Evolutionary conservation across 2,888 invertebrate species (phyloP), one percentile per base, ranked within the genome.

Genomic region (Hypolimnas misippus): DNA sequence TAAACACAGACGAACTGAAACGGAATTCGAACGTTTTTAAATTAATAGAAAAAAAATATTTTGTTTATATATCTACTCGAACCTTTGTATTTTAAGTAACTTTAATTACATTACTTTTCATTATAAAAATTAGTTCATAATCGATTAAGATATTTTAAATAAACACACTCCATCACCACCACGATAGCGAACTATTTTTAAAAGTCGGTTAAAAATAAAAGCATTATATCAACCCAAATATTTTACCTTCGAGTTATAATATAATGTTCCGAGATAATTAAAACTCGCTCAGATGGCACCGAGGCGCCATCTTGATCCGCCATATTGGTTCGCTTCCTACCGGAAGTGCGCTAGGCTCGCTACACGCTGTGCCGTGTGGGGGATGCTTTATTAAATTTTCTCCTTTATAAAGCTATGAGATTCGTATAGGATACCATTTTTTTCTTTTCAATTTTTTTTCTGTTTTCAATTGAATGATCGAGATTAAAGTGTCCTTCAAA

Each of bases 251-350:
- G n/a, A 29, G 25, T 49, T 14, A 14, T 14, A 8, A 49, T 25
- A 25, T 29, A 49, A 49, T 49, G 25, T 49, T 29, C n/a, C 14
- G 14, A 49, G 49, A 49, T 49, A 53, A 60, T 55, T 63, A 60
- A 60, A 53, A 51, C 44, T 14, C 17, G 44, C 51, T 56, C 51
- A 38, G 55, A 21, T 71, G 75, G 74, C 75, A 75, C 76, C 33
- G n/a, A 38, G 35, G 35, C 35, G 35, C 35, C 35, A 38, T 38
- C 70, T 77, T 77, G 68, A 67, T 59, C 74, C 50, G 75, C 75
- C 76, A 77, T 78, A 71, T 76, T 77, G 73, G 65, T 65, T 57
- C 63, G 67, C 63, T 65, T 69, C 67, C 68, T 65, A 72, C 76
- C 76, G 76, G 77, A 79, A 78, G 72, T 69, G 63, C 57, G 63